These are phyloP conservation scores for Gerris lacustris DNA, from an alignment of 2,888 invertebrate genomes.

Conservation along the genomic window DNA sequence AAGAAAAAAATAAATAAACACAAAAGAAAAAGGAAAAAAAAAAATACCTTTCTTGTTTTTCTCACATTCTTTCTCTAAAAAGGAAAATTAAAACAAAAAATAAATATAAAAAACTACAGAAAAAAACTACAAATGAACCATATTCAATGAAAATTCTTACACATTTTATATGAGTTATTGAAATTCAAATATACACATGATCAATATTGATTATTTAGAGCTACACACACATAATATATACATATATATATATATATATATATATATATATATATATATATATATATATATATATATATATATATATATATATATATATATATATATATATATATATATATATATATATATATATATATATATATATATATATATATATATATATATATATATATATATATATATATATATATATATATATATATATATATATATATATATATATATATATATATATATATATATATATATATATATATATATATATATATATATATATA, in stretches of 20 bases:
- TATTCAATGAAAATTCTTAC: too few relatives aligned
- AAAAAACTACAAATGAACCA: too few relatives aligned
- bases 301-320: conserved; percentile 11
- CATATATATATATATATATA: not conserved
- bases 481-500: not conserved
- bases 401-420: conserved; percentile 7
- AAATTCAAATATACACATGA: too few relatives aligned
- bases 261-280: conserved; percentile 6
- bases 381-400: not conserved
- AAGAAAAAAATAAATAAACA: too few relatives aligned
- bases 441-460: not conserved
- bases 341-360: conserved; percentile 10
- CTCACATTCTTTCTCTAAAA: too few relatives aligned
- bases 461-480: conserved; percentile 1
- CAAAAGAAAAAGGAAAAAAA: too few relatives aligned
- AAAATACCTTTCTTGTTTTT: too few relatives aligned
- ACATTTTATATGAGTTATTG: too few relatives aligned
- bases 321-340: conserved; percentile 12
- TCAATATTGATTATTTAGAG: too few relatives aligned
- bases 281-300: conserved; percentile 12
- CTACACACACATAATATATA: too few relatives aligned
- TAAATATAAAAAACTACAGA: too few relatives aligned
- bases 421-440: conserved; percentile 1
- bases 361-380: not conserved
- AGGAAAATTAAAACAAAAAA: too few relatives aligned